Evolutionary conservation across 2,797 vertebrate species (phyloP).

Genomic region (Hypotaenidia okinawae): DNA sequence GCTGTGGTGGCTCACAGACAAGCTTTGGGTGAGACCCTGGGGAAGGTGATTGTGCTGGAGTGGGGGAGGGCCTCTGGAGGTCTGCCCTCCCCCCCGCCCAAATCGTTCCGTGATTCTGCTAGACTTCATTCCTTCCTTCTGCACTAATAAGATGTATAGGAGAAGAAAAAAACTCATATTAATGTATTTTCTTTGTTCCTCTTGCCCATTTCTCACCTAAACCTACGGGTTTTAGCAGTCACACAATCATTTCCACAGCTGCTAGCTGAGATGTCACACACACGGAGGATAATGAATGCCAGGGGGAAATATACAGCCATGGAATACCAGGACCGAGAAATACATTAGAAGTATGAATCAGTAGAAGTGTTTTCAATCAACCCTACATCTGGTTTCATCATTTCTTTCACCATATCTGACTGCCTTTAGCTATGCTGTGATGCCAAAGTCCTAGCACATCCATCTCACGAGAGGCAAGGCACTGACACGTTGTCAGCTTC

Average conservation of each 20-base stretch:
- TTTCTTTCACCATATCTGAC: constrained; percentile 16
- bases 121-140: neutral
- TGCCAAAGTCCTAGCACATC: neutral
- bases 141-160: neutral
- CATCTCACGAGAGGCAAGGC: neutral
- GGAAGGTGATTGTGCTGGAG: neutral
- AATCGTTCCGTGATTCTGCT: neutral
- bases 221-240: neutral
- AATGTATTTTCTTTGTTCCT: neutral
- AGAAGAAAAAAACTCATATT: neutral
- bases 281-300: constrained; percentile 13
- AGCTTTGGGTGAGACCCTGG: neutral
- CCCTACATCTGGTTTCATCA: constrained; percentile 33
- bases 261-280: constrained; percentile 40
- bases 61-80: neutral
- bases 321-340: constrained; percentile 33
- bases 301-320: neutral
- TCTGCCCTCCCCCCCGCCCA: neutral
- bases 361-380: constrained; percentile 13
- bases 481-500: neutral
- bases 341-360: constrained; percentile 35
- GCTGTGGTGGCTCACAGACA: neutral
- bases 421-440: neutral
- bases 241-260: constrained; percentile 46
- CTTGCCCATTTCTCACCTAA: neutral